phyloP scores from a whole-genome alignment of 2,888 invertebrate species.

The Agrenia bidenticulata region DNA sequence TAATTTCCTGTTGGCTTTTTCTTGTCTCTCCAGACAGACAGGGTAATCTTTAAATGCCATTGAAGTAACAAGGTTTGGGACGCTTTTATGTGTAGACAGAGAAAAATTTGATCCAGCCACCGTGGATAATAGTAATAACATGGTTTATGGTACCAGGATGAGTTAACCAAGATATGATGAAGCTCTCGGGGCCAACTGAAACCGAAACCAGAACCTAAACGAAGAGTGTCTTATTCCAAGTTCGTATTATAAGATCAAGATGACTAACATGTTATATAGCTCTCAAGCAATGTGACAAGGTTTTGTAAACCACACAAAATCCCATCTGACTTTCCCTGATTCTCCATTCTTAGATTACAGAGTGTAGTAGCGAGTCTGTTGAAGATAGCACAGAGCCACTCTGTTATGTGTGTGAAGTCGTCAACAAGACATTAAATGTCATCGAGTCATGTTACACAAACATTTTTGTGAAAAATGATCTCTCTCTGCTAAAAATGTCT shows the following conservation, averaged over 20 bases:
- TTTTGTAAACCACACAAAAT: too few relatives aligned
- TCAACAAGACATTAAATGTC: slow-evolving; percentile 16
- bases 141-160: not conserved
- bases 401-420: slow-evolving; percentile 5
- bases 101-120: slow-evolving; percentile 11
- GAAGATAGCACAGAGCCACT: too few relatives aligned
- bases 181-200: too few relatives aligned
- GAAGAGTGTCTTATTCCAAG: not conserved
- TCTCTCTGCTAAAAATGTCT: not conserved
- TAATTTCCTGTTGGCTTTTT: slow-evolving; percentile 1
- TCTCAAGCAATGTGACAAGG: too few relatives aligned
- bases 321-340: too few relatives aligned
- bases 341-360: too few relatives aligned
- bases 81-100: not conserved
- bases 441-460: slow-evolving; percentile 13
- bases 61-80: slow-evolving; percentile 8
- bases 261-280: too few relatives aligned
- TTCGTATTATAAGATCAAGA: too few relatives aligned
- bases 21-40: not conserved
- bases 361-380: too few relatives aligned
- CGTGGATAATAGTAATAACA: slow-evolving; percentile 8
- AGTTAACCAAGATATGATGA: too few relatives aligned
- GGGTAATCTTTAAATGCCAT: slow-evolving; percentile 11
- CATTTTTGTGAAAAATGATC: slow-evolving; percentile 3
- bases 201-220: not conserved